Base-by-base conservation (phyloP, 2,113 vertebrate genomes). In the Rhinogobius similis region DNA sequence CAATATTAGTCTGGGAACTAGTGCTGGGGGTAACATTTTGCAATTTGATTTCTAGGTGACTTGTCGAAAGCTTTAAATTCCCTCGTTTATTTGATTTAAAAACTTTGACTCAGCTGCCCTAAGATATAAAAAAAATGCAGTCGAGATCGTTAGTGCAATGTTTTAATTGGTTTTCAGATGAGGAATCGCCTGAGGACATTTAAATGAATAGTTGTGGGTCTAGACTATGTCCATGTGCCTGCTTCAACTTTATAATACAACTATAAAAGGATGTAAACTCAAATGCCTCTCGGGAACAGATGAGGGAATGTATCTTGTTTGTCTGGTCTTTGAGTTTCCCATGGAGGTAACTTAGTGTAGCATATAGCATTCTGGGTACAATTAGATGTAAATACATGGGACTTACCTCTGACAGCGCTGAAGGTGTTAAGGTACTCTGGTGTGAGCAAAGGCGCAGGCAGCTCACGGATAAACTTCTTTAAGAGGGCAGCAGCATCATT, bases 401-500 rank as follows among this genome's bases (percentile, higher is more conserved):
- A 48, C 95, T 94, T 84, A 97, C 96, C 92, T 76, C 94, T 94
- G 20, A 98, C 94, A 1, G 93, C 93, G 16, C 93, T 92, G 78
- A 98, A 97, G 68, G 95, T 94, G 71, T 95, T 94, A 52, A 97
- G 94, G 84, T 96, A 95, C 80, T 97, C 95, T 0, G 95, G 81
- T 0, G 95, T 97, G 76, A 98, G 93, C 84, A 97, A 89, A 0
- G 96, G 96, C 0, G 90, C 83, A 0, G 94, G 96, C 38, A 97
- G 94, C 65, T 96, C 96, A 2, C 95, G 83, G 81, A 97, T 96
- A 85, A 98, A 96, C 62, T 95, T 95, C 90, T 98, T 97, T 10
- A 98, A 93, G 14, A 98, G 90, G 1, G 95, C 94, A 0, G 95
- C 94, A 0, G 93, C 94, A 0, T 98, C 96, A 0, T 96, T 97